A percentile compares a stretch with the other conserved stretches of the same genome.
Evolutionary conservation across 2,797 vertebrate species (phyloP).

Genomic region (Carapus acus): DNA sequence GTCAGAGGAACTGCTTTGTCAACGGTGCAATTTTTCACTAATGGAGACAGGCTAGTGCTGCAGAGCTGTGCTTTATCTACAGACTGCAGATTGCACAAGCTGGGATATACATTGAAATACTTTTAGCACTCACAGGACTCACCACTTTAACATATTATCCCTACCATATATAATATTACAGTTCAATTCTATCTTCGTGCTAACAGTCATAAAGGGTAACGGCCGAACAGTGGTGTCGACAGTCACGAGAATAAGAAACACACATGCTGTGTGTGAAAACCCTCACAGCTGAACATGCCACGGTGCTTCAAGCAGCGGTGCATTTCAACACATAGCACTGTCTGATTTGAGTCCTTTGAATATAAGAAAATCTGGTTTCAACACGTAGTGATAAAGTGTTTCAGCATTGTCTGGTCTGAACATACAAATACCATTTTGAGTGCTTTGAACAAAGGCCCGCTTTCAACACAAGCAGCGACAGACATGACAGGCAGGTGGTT

Average conservation of each 20-base stretch:
- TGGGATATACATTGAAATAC: not conserved
- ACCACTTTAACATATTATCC: no score
- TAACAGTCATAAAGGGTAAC: slow-evolving; percentile 3
- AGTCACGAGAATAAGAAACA: slow-evolving; percentile 29
- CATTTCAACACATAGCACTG: slow-evolving; percentile 42
- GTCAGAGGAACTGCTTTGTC: no score
- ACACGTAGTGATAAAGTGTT: slow-evolving; percentile 29
- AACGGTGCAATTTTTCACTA: no score
- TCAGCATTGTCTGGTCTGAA: slow-evolving; percentile 37
- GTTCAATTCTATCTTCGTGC: slow-evolving; percentile 12
- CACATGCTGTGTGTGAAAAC: slow-evolving; percentile 25
- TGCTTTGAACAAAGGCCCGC: slow-evolving; percentile 51
- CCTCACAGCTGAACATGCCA: slow-evolving; percentile 24
- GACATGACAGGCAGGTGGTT: slow-evolving; percentile 55
- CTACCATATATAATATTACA: slow-evolving; percentile 1
- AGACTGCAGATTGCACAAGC: not conserved
- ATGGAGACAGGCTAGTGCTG: no score
- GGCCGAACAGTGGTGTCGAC: slow-evolving; percentile 13
- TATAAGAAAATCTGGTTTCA: slow-evolving; percentile 28
- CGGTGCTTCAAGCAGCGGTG: slow-evolving; percentile 25
- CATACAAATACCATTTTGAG: slow-evolving; percentile 34
- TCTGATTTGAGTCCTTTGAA: no score
- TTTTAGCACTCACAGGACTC: not conserved
- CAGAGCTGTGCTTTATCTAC: not conserved
- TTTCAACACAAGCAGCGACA: slow-evolving; percentile 47